phyloP scores from a whole-genome alignment of 2,888 invertebrate genomes.

The Graphium colonna region DNA sequence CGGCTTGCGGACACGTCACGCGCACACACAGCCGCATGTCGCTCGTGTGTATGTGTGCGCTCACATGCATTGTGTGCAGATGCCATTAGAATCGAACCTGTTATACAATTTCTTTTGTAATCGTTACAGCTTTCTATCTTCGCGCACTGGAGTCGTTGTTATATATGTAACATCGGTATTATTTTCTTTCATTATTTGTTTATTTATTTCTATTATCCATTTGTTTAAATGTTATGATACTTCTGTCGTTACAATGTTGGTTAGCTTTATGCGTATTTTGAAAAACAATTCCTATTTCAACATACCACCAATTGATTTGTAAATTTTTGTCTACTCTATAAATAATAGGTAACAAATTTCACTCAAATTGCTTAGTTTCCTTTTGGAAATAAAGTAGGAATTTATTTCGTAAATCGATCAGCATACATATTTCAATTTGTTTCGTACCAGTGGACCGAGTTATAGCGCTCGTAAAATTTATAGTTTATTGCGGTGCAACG shows the following conservation, averaged over 20 bases:
- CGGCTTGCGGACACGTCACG: constrained; percentile 38
- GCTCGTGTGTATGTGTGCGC: constrained; percentile 21
- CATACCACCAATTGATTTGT: no score
- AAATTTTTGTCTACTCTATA: no score
- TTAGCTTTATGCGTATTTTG: no score
- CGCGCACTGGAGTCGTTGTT: not conserved
- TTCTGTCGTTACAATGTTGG: no score
- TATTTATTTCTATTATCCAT: not conserved
- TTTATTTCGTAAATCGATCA: no score
- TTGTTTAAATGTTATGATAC: no score
- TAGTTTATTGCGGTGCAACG: not conserved
- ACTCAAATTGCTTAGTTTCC: not conserved
- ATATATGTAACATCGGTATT: not conserved
- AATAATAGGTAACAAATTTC: no score
- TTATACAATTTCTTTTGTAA: constrained; percentile 50
- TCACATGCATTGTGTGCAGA: constrained; percentile 20
- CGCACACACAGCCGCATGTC: constrained; percentile 46
- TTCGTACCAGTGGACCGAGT: not conserved
- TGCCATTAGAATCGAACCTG: constrained; percentile 53
- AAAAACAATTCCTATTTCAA: no score
- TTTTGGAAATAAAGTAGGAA: no score
- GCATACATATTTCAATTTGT: no score
- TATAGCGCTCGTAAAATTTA: not conserved
- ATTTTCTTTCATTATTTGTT: not conserved
- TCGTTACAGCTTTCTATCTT: not conserved